phyloP scores from a whole-genome alignment of 2,113 vertebrate genomes.

The Brachyhypopomus occidentalis region DNA sequence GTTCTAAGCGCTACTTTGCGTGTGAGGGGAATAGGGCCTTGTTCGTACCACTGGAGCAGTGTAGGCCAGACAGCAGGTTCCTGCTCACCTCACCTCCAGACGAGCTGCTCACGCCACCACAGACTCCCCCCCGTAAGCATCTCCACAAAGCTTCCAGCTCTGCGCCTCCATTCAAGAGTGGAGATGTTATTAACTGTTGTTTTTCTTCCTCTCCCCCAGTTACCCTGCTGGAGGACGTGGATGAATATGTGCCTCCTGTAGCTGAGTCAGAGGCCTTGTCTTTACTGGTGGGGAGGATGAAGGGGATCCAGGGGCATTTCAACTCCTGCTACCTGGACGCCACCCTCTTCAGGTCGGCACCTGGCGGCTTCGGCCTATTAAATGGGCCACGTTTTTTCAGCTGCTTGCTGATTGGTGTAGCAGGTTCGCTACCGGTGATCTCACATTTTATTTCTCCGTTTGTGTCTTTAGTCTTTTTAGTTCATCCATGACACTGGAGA shows the following conservation, averaged over 20 bases:
- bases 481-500: slow-evolving; percentile 72
- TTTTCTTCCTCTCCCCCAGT: slow-evolving; percentile 41
- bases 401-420: too few species aligned
- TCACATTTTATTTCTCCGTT: not conserved
- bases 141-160: not conserved
- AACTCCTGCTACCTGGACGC: slow-evolving; percentile 83
- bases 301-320: slow-evolving; percentile 80
- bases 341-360: slow-evolving; percentile 78
- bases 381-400: too few species aligned
- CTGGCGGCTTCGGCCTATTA: not conserved
- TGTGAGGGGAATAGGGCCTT: slow-evolving; percentile 67
- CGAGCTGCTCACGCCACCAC: slow-evolving; percentile 20
- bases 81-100: slow-evolving; percentile 16
- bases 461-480: slow-evolving; percentile 73
- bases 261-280: slow-evolving; percentile 66
- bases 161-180: too few species aligned
- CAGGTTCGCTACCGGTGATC: not conserved
- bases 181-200: not conserved
- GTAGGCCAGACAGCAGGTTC: slow-evolving; percentile 74
- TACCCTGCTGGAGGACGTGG: slow-evolving; percentile 55
- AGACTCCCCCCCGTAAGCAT: slow-evolving; percentile 60
- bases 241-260: slow-evolving; percentile 66
- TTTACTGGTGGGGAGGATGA: slow-evolving; percentile 76
- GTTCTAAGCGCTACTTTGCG: slow-evolving; percentile 68
- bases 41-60: slow-evolving; percentile 70